A percentile compares a stretch with the other conserved stretches of the same genome.
Evolutionary conservation across 2,113 vertebrate genomes (phyloP).

Genomic region (Falco punctatus): DNA sequence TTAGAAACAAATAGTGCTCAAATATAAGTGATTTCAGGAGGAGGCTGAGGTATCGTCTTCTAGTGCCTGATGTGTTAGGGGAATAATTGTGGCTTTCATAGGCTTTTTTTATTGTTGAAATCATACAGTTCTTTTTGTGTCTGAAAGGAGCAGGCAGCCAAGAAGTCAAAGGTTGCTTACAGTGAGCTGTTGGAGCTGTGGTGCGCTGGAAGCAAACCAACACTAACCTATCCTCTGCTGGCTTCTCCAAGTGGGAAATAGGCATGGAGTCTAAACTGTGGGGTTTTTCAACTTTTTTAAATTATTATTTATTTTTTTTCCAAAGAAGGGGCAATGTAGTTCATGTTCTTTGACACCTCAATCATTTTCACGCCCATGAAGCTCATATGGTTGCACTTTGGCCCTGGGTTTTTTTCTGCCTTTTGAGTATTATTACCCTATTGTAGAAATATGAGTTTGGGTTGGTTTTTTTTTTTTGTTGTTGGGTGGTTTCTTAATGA

Average conservation of each 20-base stretch:
- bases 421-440: neutral
- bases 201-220: neutral
- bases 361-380: neutral
- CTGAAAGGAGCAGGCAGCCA: neutral
- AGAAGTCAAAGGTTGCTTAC: neutral
- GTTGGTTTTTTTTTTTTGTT: neutral
- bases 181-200: neutral
- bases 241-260: neutral
- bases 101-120: neutral
- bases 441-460: neutral
- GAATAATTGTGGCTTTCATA: neutral
- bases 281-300: neutral
- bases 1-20: neutral
- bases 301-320: too few relatives aligned
- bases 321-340: neutral
- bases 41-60: neutral
- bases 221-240: neutral
- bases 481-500: neutral
- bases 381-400: neutral
- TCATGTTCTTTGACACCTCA: neutral
- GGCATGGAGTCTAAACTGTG: neutral
- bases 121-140: neutral
- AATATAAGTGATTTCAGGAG: neutral
- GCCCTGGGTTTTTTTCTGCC: rapidly evolving
- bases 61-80: neutral